A percentile compares a stretch with the other conserved stretches of the same genome.
Conservation (phyloP, 2,113 vertebrate species). For the Empidonax traillii region DNA sequence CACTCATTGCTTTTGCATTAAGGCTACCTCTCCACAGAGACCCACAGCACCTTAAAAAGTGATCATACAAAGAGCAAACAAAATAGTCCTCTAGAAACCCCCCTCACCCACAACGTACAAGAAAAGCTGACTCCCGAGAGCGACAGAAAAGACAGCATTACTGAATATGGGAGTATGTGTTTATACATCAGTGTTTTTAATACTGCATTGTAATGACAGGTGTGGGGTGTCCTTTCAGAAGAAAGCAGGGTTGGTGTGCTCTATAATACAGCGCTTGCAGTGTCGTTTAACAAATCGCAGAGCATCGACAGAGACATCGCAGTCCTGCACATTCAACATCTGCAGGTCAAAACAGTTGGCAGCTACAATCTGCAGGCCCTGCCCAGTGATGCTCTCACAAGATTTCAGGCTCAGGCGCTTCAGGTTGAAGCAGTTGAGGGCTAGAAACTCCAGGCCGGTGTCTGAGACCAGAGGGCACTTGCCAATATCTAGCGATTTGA, state of each 20-base stretch:
- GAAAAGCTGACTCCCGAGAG: constrained; percentile 44
- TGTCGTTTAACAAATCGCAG: constrained; percentile 91
- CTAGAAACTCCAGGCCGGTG: constrained; percentile 90
- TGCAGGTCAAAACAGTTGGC: constrained; percentile 96
- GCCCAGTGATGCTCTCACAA: constrained; percentile 91
- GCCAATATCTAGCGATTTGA: constrained; percentile 94
- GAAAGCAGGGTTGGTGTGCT: constrained; percentile 97
- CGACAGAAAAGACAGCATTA: constrained; percentile 47
- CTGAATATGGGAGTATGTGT: constrained; percentile 1
- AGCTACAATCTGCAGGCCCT: constrained; percentile 91
- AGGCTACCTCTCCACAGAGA: neutral
- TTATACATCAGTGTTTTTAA: constrained; percentile 48
- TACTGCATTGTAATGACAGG: neutral
- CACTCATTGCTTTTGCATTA: constrained; percentile 32
- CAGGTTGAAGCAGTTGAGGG: constrained; percentile 91
- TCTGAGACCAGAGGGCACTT: constrained; percentile 96
- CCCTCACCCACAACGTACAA: constrained; percentile 13
- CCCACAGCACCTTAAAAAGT: neutral
- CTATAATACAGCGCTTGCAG: constrained; percentile 93
- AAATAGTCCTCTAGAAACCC: constrained; percentile 21
- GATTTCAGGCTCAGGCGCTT: constrained; percentile 93
- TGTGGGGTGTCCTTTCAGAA: constrained; percentile 78
- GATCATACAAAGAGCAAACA: constrained; percentile 4
- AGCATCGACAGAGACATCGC: constrained; percentile 91
- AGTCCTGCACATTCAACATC: constrained; percentile 96